Conservation (phyloP, 1,140 invertebrate genomes). For the Lepidurus couesii region DNA sequence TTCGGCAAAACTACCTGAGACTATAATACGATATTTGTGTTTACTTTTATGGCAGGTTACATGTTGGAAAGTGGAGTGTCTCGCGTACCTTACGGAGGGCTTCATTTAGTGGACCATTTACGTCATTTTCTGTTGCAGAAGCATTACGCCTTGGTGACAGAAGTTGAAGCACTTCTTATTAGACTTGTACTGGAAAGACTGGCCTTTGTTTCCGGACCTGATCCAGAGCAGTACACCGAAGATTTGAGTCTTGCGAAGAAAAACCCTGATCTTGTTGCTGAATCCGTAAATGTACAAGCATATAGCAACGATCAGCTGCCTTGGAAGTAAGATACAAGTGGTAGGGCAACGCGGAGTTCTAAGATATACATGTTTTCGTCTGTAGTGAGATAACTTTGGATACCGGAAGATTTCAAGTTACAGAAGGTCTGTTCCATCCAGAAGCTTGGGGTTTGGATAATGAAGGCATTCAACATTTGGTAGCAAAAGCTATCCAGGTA, state of each 20-base stretch:
- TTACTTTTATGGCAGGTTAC: slow-evolving; percentile 43
- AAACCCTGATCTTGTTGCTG: slow-evolving; percentile 43
- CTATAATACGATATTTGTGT: slow-evolving; percentile 25
- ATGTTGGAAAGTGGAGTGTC: slow-evolving; percentile 50
- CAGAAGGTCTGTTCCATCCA: slow-evolving; percentile 59
- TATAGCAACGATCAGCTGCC: slow-evolving; percentile 39
- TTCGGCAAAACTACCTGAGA: slow-evolving; percentile 24
- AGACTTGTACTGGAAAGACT: slow-evolving; percentile 44
- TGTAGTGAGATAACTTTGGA: slow-evolving; percentile 39
- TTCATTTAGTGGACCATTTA: slow-evolving; percentile 51
- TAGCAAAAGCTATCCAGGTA: slow-evolving; percentile 54
- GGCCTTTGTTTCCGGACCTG: slow-evolving; percentile 48
- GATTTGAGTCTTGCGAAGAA: slow-evolving; percentile 41
- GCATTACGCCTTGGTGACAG: slow-evolving; percentile 40
- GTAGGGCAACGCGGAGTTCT: slow-evolving; percentile 37
- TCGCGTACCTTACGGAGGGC: slow-evolving; percentile 52
- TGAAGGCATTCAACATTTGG: slow-evolving; percentile 54
- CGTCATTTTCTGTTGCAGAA: slow-evolving; percentile 43
- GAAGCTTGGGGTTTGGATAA: slow-evolving; percentile 57
- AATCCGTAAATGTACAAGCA: slow-evolving; percentile 43
- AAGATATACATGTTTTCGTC: slow-evolving; percentile 35
- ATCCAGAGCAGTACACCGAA: slow-evolving; percentile 45
- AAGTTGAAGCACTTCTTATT: slow-evolving; percentile 40
- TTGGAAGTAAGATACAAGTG: slow-evolving; percentile 40
- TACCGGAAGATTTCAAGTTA: slow-evolving; percentile 48